These are phyloP conservation scores for Hystrix cristata DNA, from an alignment of 2,113 vertebrate species.

Conservation along the genomic window DNA sequence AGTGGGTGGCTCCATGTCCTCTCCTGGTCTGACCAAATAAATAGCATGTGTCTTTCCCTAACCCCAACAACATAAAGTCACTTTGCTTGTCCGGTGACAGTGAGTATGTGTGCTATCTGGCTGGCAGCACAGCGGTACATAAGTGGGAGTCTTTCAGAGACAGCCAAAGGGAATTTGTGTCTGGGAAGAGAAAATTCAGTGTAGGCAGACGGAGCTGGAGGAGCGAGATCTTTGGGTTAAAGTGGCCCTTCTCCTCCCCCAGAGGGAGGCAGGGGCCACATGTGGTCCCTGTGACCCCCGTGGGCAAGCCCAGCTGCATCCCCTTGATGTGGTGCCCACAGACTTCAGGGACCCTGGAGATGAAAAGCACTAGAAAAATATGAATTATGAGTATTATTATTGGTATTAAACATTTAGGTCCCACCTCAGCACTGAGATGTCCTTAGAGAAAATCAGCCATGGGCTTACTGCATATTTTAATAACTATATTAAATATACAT, in stretches of 20 bases:
- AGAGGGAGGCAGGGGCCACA: background rate
- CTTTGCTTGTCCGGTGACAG: background rate
- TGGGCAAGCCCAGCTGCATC: background rate
- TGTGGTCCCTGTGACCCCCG: background rate
- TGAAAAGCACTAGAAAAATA: conserved; percentile 74
- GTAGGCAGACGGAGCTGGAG: background rate
- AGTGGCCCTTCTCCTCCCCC: background rate
- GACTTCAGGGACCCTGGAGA: conserved; percentile 15
- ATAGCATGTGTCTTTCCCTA: background rate
- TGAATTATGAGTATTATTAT: conserved; percentile 79
- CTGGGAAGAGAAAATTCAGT: background rate
- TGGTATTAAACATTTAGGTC: conserved; percentile 84
- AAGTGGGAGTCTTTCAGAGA: background rate
- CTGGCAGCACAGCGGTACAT: background rate
- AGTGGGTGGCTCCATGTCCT: background rate
- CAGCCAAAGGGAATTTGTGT: background rate
- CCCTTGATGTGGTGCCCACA: background rate
- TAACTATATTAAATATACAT: conserved; percentile 84
- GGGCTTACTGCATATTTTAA: conserved; percentile 82
- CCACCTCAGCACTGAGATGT: conserved; percentile 74
- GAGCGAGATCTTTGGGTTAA: background rate
- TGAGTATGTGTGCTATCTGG: rapidly evolving
- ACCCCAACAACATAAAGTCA: background rate
- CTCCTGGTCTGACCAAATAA: background rate
- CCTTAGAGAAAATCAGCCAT: conserved; percentile 82